Base-by-base conservation (phyloP, 2,888 invertebrate genomes). In the Plagodis pulveraria region DNA sequence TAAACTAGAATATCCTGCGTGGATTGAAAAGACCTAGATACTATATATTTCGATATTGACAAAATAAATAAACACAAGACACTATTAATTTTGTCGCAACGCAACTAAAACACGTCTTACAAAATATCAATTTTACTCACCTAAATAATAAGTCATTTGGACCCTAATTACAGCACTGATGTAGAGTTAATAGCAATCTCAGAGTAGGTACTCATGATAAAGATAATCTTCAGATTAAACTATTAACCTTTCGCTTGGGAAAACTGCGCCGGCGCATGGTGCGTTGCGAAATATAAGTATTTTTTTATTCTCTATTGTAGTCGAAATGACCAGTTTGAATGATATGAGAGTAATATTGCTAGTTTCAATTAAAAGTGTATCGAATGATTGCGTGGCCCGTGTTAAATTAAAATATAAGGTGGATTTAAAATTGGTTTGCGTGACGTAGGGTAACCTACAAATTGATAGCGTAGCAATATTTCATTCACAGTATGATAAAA, bases 161-260 rank as follows among this genome's bases (percentile, higher is more conserved):
- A 67, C 71, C 60, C 50, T 76, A 76, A 79, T 76, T 73, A 68
- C 74, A 68, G 51, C 68, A 66, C 65, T 65, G 63, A 67, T 65
- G 69, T 55, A 62, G 45, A 63, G 64, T 69, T 80, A 77, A 77
- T 78, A 76, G 63, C 69, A 55, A 22, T 57, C 66, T 60, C 58
- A 57, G 66, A 66, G 56, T n/a, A n/a, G n/a, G n/a, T 70, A 65
- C 71, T 73, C 75, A 76, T 79, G 79, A 56, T 60, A 43, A 73
- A 72, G 72, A 75, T 78, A 77, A 78, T 78, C 73, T 69, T 45
- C 70, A 73, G 79, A 79, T 80, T 62, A 62, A 46, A 84, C 79
- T 79, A 83, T 83, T 87, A 86, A 87, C 85, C 87, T 87, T 83
- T 85, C 64, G 76, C 80, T 71, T 84, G 84, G 77, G 87, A 87